These are phyloP conservation scores for Drosophila infuscata DNA, from an alignment of 2,888 invertebrate species.

Conservation along the genomic window DNA sequence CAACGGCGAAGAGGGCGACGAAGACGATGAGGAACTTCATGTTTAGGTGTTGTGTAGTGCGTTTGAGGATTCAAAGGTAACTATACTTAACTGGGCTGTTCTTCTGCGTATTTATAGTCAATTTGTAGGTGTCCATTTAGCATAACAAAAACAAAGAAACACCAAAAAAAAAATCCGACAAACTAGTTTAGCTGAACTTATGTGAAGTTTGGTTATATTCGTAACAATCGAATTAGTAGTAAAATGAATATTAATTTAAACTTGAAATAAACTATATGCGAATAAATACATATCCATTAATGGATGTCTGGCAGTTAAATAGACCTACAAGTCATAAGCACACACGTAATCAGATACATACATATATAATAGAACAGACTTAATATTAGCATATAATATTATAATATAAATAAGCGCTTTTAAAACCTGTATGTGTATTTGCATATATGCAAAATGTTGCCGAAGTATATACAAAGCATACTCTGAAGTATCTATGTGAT, in stretches of 20 bases:
- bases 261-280: constrained; percentile 22
- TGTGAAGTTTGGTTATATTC: constrained; percentile 10
- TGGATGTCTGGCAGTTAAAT: constrained; percentile 5
- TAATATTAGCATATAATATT: background rate
- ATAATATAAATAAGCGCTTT: background rate
- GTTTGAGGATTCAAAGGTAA: constrained; percentile 54
- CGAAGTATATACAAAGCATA: background rate
- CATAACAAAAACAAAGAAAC: constrained; percentile 15
- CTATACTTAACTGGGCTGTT: constrained; percentile 35
- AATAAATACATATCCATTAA: constrained; percentile 10
- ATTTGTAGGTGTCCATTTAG: constrained; percentile 10
- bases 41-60: constrained; percentile 41
- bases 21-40: constrained; percentile 80
- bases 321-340: background rate
- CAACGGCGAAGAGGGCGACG: constrained; percentile 74
- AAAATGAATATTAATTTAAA: constrained; percentile 45
- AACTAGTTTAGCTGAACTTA: constrained; percentile 33
- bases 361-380: constrained; percentile 1
- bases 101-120: constrained; percentile 41
- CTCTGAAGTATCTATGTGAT: background rate
- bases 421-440: background rate
- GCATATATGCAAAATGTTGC: constrained; percentile 9
- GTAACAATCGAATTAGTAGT: constrained; percentile 24
- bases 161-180: constrained; percentile 31
- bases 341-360: constrained; percentile 1